A percentile compares a stretch with the other conserved stretches of the same genome.
Evolutionary conservation across 2,797 vertebrate genomes (phyloP).

Genomic region (Pangasius sanitwongsei): DNA sequence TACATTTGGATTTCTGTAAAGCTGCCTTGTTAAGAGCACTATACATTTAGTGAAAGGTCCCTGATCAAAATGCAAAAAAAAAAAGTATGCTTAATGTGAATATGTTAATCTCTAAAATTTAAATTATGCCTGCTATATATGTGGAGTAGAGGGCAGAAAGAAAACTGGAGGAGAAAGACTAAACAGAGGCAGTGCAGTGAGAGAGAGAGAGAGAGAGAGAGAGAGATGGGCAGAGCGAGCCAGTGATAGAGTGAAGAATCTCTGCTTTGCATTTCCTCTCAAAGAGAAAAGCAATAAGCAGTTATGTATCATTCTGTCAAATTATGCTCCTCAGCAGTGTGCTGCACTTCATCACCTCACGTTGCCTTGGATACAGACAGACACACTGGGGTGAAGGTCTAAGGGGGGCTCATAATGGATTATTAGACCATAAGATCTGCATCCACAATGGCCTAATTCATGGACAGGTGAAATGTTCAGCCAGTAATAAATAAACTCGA

Average conservation of each 20-base stretch:
- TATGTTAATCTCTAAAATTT: neutral
- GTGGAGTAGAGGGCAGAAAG: neutral
- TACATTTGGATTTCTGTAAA: neutral
- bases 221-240: slow-evolving; percentile 7
- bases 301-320: slow-evolving; percentile 58
- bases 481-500: slow-evolving; percentile 36
- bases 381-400: slow-evolving; percentile 39
- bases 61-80: neutral
- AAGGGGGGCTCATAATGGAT: slow-evolving; percentile 44
- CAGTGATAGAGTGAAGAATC: slow-evolving; percentile 31
- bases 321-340: slow-evolving; percentile 45
- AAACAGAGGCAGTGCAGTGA: neutral
- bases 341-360: slow-evolving; percentile 47
- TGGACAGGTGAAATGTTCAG: slow-evolving; percentile 45
- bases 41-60: neutral
- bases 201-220: neutral
- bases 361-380: slow-evolving; percentile 51
- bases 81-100: neutral
- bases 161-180: neutral
- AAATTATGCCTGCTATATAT: neutral
- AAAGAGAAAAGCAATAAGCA: slow-evolving; percentile 44
- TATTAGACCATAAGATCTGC: slow-evolving; percentile 39
- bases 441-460: slow-evolving; percentile 26
- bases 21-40: neutral
- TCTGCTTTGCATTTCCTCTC: slow-evolving; percentile 44